phyloP scores from a whole-genome alignment of 2,113 vertebrate species.

The Paradisaea rubra region DNA sequence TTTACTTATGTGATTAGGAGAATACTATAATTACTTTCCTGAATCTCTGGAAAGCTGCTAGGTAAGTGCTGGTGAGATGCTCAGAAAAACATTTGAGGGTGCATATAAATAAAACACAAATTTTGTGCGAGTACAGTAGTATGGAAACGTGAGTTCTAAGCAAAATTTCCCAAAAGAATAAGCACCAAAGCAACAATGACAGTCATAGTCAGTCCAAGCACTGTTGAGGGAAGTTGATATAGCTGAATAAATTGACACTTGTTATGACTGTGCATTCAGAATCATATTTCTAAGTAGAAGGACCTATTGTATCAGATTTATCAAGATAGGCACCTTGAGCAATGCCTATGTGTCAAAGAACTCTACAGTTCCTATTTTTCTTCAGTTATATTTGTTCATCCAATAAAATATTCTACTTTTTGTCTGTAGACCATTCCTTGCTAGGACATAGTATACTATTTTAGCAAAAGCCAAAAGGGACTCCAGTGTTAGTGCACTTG shows the following conservation, averaged over 20 bases:
- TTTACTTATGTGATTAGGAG: background rate
- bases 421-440: background rate
- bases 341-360: background rate
- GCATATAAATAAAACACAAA: background rate
- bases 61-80: background rate
- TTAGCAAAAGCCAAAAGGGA: background rate
- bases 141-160: background rate
- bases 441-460: background rate
- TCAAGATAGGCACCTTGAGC: background rate
- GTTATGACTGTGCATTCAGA: background rate
- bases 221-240: background rate
- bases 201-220: background rate
- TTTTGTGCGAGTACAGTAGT: background rate
- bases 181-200: background rate
- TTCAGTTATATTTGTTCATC: rapidly evolving
- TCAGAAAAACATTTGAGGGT: background rate
- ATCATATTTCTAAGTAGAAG: background rate
- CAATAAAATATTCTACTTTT: background rate
- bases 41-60: background rate
- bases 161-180: background rate
- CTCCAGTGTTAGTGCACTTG: background rate
- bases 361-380: background rate
- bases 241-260: background rate
- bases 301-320: background rate
- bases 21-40: background rate